These are phyloP conservation scores for Yponomeuta sedellus DNA, from an alignment of 2,888 invertebrate genomes.

Conservation along the genomic window DNA sequence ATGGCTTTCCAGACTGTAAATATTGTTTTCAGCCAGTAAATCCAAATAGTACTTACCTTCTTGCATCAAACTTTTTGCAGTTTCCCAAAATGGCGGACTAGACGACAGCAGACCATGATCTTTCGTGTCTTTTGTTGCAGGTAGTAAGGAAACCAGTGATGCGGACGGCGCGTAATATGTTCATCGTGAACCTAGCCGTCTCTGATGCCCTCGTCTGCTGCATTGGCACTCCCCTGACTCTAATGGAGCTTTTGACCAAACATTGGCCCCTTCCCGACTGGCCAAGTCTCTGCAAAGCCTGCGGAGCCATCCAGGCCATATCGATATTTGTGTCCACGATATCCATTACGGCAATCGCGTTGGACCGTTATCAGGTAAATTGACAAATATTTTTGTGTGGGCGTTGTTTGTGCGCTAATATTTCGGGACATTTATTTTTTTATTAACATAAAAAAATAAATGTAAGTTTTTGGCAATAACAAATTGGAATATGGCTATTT, in stretches of 20 bases:
- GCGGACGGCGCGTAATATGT: slow-evolving; percentile 95
- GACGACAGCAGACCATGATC: background rate
- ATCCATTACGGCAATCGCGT: slow-evolving; percentile 93
- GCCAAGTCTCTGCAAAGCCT: slow-evolving; percentile 87
- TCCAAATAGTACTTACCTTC: too few species aligned
- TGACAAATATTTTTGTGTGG: background rate
- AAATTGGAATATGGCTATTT: too few species aligned
- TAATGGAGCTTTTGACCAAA: slow-evolving; percentile 89
- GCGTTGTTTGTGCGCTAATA: background rate
- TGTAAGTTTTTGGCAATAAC: too few species aligned
- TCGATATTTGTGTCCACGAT: slow-evolving; percentile 96
- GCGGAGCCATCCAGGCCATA: slow-evolving; percentile 90
- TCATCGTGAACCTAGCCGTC: slow-evolving; percentile 92
- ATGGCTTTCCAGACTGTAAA: too few species aligned
- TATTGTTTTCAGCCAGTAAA: too few species aligned
- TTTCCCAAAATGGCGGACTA: too few species aligned
- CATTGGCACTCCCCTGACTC: slow-evolving; percentile 92
- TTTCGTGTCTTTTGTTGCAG: slow-evolving; percentile 42
- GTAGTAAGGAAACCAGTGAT: slow-evolving; percentile 91
- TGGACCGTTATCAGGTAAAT: slow-evolving; percentile 84
- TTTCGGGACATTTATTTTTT: background rate
- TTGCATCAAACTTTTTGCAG: too few species aligned
- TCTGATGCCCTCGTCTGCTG: slow-evolving; percentile 91
- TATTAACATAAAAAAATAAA: too few species aligned
- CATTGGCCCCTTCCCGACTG: slow-evolving; percentile 92